Percentiles rank a stretch among this genome's conserved stretches.
These are phyloP conservation scores for Geotria australis DNA, from an alignment of 2,797 vertebrate genomes.

Conservation along the genomic window DNA sequence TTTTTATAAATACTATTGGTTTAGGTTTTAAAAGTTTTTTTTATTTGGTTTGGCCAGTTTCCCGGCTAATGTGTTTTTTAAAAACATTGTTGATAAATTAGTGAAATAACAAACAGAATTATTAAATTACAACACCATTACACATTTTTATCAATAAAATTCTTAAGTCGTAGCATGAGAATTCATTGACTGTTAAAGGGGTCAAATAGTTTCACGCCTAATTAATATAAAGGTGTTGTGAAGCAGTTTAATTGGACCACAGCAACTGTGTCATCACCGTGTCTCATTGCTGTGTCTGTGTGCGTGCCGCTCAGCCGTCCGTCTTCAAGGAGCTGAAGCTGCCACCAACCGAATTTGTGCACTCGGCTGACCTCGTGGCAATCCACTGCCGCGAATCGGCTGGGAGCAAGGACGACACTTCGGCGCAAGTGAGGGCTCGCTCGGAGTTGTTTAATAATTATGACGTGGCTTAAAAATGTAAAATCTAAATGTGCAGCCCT, in stretches of 20 bases:
- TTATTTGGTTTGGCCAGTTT: no score
- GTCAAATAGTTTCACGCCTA: no score
- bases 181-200: no score
- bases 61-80: no score
- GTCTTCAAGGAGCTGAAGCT: constrained; percentile 76
- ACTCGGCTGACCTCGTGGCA: constrained; percentile 36
- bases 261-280: background rate
- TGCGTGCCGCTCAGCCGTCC: constrained; percentile 22
- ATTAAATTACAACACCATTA: no score
- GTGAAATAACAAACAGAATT: no score
- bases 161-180: no score
- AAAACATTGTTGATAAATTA: no score
- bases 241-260: no score
- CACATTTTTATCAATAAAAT: background rate
- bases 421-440: constrained; percentile 21
- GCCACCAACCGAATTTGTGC: constrained; percentile 31
- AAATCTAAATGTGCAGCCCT: background rate
- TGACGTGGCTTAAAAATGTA: background rate
- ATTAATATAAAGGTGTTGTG: no score
- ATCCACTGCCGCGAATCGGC: constrained; percentile 14
- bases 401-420: constrained; percentile 12
- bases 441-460: background rate
- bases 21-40: no score
- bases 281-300: background rate
- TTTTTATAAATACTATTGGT: no score